Conservation (phyloP, 2,888 invertebrate species). For the Rugalucina vietnamica region DNA sequence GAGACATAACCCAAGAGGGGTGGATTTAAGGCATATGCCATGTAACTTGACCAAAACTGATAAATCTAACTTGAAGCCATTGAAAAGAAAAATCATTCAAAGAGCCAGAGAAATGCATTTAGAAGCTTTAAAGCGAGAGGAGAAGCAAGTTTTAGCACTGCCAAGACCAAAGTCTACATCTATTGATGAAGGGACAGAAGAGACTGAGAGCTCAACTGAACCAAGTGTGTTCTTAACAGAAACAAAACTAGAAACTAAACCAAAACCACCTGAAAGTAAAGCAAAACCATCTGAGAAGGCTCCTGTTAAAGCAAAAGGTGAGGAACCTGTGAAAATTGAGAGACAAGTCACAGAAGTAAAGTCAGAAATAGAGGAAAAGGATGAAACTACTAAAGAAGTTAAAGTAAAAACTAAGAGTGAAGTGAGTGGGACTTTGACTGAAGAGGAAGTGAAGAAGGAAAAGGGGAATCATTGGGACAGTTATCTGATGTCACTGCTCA, state of each 20-base stretch:
- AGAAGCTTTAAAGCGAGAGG: slow-evolving; percentile 66
- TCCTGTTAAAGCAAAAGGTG: neutral
- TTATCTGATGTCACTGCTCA: slow-evolving; percentile 80
- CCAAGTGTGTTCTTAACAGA: slow-evolving; percentile 68
- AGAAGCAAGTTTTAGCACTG: slow-evolving; percentile 48
- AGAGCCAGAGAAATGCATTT: slow-evolving; percentile 75
- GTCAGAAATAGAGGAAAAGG: neutral
- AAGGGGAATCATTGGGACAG: slow-evolving; percentile 80
- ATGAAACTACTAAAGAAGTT: slow-evolving; percentile 4
- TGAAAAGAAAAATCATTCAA: slow-evolving; percentile 73
- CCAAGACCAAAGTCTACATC: slow-evolving; percentile 24
- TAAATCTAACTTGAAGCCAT: slow-evolving; percentile 74
- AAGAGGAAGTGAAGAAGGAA: slow-evolving; percentile 29
- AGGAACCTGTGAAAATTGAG: neutral
- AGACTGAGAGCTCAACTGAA: slow-evolving; percentile 26
- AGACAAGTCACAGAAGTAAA: slow-evolving; percentile 10
- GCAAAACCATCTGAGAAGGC: neutral
- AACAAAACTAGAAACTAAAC: slow-evolving; percentile 33
- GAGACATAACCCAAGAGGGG: slow-evolving; percentile 74
- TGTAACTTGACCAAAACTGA: slow-evolving; percentile 74
- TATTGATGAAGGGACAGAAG: slow-evolving; percentile 31
- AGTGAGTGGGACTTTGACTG: slow-evolving; percentile 1
- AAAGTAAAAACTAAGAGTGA: slow-evolving; percentile 17
- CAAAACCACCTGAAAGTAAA: slow-evolving; percentile 13
- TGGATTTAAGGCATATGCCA: slow-evolving; percentile 76